phyloP scores from a whole-genome alignment of 2,797 vertebrate genomes.

The Agapornis canus region DNA sequence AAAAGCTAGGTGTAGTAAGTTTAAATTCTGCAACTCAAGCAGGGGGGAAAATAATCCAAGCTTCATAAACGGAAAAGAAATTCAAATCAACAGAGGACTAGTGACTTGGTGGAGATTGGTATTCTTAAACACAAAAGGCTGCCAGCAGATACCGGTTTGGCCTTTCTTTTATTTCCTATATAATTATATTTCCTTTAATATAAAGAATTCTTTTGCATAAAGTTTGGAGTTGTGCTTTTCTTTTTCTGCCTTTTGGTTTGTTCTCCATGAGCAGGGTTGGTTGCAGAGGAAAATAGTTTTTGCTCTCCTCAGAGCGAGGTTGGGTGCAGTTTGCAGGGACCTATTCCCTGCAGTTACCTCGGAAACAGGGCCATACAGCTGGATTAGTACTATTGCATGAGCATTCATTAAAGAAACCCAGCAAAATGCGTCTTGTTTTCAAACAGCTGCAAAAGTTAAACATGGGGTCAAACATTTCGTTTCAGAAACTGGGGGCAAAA shows the following conservation, averaged over 20 bases:
- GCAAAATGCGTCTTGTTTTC: neutral
- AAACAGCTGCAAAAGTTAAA: neutral
- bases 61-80: neutral
- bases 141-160: neutral
- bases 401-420: neutral
- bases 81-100: neutral
- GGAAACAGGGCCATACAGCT: neutral
- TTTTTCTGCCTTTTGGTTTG: neutral
- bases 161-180: neutral
- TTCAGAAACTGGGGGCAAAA: conserved; percentile 26
- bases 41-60: rapidly evolving
- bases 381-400: neutral
- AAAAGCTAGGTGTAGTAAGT: neutral
- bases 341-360: neutral
- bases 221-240: rapidly evolving
- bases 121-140: neutral
- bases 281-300: neutral
- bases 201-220: neutral
- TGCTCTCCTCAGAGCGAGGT: neutral
- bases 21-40: neutral
- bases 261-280: neutral
- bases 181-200: neutral
- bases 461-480: neutral
- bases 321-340: neutral
- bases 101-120: neutral